phyloP scores from a whole-genome alignment of 53 echinoderm and acorn worm genomes.

The Arbacia lixula region DNA sequence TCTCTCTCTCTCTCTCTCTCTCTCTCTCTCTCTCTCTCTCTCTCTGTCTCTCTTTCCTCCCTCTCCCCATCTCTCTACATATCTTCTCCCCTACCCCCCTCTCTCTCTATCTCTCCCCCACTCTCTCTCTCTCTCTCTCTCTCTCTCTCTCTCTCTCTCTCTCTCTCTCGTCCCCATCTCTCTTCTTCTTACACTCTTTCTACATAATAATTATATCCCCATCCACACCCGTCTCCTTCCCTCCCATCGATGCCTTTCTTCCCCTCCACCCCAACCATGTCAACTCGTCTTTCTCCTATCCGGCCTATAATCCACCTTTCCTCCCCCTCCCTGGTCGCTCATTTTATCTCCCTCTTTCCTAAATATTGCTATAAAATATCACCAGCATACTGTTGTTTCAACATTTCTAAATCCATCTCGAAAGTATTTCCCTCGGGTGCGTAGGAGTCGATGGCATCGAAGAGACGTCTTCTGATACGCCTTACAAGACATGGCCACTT shows the following conservation, averaged over 20 bases:
- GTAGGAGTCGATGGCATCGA: too few relatives aligned
- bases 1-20: not conserved
- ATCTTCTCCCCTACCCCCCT: too few relatives aligned
- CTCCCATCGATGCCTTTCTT: not conserved
- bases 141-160: not conserved
- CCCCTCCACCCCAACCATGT: not conserved
- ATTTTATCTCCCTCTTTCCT: not conserved
- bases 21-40: not conserved
- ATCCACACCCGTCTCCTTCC: not conserved
- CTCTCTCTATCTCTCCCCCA: conserved; percentile 4
- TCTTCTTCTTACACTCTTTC: not conserved
- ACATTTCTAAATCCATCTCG: too few relatives aligned
- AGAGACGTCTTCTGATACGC: too few relatives aligned
- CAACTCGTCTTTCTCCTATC: too few relatives aligned
- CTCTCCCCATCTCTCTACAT: not conserved
- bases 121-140: conserved; percentile 13
- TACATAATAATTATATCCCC: not conserved
- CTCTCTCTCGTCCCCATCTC: not conserved
- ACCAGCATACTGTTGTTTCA: too few relatives aligned
- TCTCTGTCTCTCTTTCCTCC: not conserved
- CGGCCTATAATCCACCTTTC: not conserved
- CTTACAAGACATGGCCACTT: too few relatives aligned
- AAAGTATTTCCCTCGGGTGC: too few relatives aligned
- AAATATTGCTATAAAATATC: too few relatives aligned
- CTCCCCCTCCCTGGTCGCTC: not conserved